Evolutionary conservation across 2,888 invertebrate species (phyloP), one percentile per base, ranked within the genome.

Genomic region (Bellardia bayeri): DNA sequence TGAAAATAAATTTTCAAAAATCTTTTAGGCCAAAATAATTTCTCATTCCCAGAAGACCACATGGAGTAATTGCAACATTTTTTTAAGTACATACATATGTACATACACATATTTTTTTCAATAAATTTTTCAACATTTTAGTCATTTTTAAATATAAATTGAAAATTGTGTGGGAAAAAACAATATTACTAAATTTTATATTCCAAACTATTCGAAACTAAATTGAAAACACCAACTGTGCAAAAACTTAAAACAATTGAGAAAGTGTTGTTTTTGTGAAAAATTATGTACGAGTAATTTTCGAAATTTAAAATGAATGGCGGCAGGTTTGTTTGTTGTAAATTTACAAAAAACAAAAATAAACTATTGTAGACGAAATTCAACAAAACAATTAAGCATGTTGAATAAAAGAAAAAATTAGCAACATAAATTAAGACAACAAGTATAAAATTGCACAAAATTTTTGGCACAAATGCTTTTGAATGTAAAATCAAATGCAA

Each of bases 71-170:
- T 63, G 75, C 61, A 63, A 75, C 33, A 49, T 14, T 16, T 16
- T 63, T 9, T 6, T 51, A 63, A 13, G 33, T 16, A 23, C 16
- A 23, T 23, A 23, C 1, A 1, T 23, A 23, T 23, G 23, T 23
- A 23, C 23, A 23, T 23, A 23, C 9, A 56, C 8, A 23, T 61
- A 37, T 40, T 33, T 33, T 68, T 30, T 45, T 23, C 49, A 7
- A 69, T 37, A 37, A 33, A 69, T 33, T 40, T 54, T 80, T 71
- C 49, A 71, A 72, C 45, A 76, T 64, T 85, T 63, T 58, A 64
- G 81, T 85, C 85, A 85, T 76, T 45, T 75, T 81, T 76, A 75
- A 64, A 85, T 56, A 51, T 61, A 64, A 81, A 81, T 40, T 42
- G 63, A 76, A 42, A 42, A 45, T 3, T 76, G 81, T 76, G 76